Evolutionary conservation across 1,140 invertebrate species (phyloP).

Genomic region (Latrodectus geometricus): DNA sequence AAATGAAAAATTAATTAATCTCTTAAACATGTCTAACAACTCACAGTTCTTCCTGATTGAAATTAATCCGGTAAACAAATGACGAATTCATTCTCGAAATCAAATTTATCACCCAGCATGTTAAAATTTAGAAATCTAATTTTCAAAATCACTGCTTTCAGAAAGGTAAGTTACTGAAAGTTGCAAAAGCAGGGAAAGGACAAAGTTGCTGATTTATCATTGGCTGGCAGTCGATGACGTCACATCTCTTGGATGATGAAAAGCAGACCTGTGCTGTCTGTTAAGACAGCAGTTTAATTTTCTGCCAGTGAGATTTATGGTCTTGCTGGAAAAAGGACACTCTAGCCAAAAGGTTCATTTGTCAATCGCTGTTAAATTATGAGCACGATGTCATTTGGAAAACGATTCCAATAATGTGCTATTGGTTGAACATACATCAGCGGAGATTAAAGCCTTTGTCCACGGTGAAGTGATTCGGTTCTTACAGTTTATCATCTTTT

Average conservation of each 20-base stretch:
- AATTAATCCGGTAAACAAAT: too few relatives aligned
- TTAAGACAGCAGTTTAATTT: slow-evolving; percentile 2
- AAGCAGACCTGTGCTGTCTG: neutral
- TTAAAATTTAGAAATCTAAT: too few relatives aligned
- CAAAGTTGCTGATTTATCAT: neutral
- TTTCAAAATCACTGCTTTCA: too few relatives aligned
- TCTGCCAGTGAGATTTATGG: neutral
- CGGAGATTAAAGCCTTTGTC: neutral
- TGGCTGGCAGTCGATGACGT: neutral
- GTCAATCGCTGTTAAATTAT: neutral
- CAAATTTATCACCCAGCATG: too few relatives aligned
- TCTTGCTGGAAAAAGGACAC: neutral
- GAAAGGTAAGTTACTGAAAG: too few relatives aligned
- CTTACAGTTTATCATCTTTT: neutral
- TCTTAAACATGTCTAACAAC: too few relatives aligned
- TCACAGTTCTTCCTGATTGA: too few relatives aligned
- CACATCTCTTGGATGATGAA: neutral
- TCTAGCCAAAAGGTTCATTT: neutral
- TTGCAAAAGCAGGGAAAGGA: too few relatives aligned
- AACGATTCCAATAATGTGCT: neutral
- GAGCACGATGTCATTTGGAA: neutral
- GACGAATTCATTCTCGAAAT: too few relatives aligned
- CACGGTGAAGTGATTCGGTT: neutral
- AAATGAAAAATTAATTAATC: too few relatives aligned
- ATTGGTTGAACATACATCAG: neutral